Evolutionary conservation across 2,113 vertebrate genomes (phyloP), one percentile per base, ranked within the genome.

Genomic region (Protomyctophum bolini): DNA sequence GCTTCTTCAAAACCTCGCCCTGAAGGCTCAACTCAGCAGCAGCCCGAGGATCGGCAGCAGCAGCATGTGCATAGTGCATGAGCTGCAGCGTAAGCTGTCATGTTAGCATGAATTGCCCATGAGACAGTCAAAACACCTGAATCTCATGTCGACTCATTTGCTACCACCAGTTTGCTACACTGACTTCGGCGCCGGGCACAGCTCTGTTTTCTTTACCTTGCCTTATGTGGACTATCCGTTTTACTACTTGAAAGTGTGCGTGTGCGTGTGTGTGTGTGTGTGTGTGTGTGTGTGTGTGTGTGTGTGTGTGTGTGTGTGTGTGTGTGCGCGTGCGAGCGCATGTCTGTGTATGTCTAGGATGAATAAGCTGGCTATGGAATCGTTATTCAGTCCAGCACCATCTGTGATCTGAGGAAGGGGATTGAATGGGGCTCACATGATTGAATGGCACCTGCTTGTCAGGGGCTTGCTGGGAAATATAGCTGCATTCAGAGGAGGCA

Each of bases 361-460:
- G 62, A n/a, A 60, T 59, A 67, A 52, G 51, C 51, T 45, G 7
- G 1, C 58, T 29, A 12, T 88, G 86, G 87, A 92, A 92, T 93
- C 83, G 81, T 91, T 94, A 92, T 95, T 88, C 87, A 90, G 86
- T 76, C 80, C 83, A 86, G 87, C 92, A 91, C 91, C 91, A 91
- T 94, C 91, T 94, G 93, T 90, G 89, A 90, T 91, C 90, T 83
- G 61, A 85, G 84, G 85, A 88, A 90, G 83, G 79, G 73, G 81
- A 89, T 71, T 81, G 78, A 70, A 70, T 66, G 29, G 88, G 86
- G 74, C 69, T 83, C 73, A 66, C 77, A 66, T 92, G 93, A 93
- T 94, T 92, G 94, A 95, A 88, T 94, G 93, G 92, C 93, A 95
- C 92, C 94, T 95, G 94, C 93, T 95, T 93, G 93, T 95, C 91